Evolutionary conservation across 2,797 vertebrate species (phyloP), one percentile per base, ranked within the genome.

Genomic region (Cheirogaleus major): DNA sequence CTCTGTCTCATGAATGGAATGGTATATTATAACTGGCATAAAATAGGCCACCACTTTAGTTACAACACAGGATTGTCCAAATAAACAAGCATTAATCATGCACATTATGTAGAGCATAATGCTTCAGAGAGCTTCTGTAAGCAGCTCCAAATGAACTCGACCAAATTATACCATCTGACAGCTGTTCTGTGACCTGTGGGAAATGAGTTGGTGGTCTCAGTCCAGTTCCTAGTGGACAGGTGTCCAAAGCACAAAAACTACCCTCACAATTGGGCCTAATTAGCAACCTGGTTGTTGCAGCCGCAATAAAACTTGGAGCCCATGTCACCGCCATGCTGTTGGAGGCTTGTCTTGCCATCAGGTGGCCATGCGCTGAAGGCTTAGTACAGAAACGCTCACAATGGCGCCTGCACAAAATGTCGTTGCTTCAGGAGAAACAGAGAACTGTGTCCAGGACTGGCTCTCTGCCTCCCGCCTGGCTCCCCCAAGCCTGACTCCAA

Each of bases 71-170:
- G 97, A 98, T 97, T 98, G 97, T 98, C 97, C 96, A 97, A 95
- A 97, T 96, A 98, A 98, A 98, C 97, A 98, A 98, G 98, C 86
- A 2, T 97, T 98, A 99, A 99, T 99, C 98, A 98, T 9, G 95
- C 97, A 97, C 89, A 99, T 99, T 99, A 98, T 99, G 98, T 96
- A 96, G 97, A 83, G 35, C 94, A 99, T 98, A 99, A 99, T 98
- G 98, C 96, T 97, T 96, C 97, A 89, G 97, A 98, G 95, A 96
- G 98, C 97, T 96, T 98, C 98, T 97, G 96, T 97, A 93, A 94
- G 98, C 97, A 98, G 95, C 96, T 97, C 98, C 98, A 98, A 98
- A 98, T 98, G 95, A 98, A 98, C 93, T 95, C 96, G 89, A 98
- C 97, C 90, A 98, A 98, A 98, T 98, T 98, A 97, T 93, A 95